Base-by-base conservation (phyloP, 1,140 invertebrate genomes). In the Copidosoma floridanum region DNA sequence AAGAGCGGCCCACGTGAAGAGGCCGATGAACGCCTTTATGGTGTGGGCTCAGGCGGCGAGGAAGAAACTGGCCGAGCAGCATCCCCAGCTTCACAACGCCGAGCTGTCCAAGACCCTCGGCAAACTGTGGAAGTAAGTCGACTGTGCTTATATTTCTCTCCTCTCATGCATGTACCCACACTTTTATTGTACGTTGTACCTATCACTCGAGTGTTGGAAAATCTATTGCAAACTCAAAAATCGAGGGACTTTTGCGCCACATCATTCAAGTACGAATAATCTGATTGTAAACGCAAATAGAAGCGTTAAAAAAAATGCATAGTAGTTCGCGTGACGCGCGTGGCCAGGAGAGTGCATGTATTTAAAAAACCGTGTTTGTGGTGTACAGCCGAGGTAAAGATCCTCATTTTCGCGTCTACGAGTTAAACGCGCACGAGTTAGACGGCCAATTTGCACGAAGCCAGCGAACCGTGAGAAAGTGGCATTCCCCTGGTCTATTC, bases 11-110 rank as follows among this genome's bases (percentile, higher is more conserved):
- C 95, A 95, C 75, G 92, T 97, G 24, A 96, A 97, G 77, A 84
- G 94, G 46, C 94, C 94, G 0, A 97, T 96, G 94, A 97, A 97
- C 72, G 93, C 94, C 0, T 95, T 95, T 71, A 96, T 97, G 93
- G 93, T 97, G n/a, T 97, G 94, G 91, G 94, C 94, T 1, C 94
- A 96, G 72, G 94, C 93, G 8, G 94, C 94, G n/a, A 83, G 94
- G 51, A 82, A 89, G 54, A 87, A 88, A 71, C 85, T 97, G 41
- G 93, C 93, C 3, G 90, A 94, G 71, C 90, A 95, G 72, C 87
- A 95, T 80, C 93, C 94, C 0, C 89, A 94, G 65, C 82, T 96
- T 16, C 94, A 97, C 79, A 97, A 97, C 75, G 94, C 94, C 0
- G 94, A 97, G 74, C 84, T 96, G 23, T 94, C 91, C 74, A 96